A percentile compares a stretch with the other conserved stretches of the same genome.
phyloP scores from a whole-genome alignment of 2,888 invertebrate species.

The Dichetophora obliterata region DNA sequence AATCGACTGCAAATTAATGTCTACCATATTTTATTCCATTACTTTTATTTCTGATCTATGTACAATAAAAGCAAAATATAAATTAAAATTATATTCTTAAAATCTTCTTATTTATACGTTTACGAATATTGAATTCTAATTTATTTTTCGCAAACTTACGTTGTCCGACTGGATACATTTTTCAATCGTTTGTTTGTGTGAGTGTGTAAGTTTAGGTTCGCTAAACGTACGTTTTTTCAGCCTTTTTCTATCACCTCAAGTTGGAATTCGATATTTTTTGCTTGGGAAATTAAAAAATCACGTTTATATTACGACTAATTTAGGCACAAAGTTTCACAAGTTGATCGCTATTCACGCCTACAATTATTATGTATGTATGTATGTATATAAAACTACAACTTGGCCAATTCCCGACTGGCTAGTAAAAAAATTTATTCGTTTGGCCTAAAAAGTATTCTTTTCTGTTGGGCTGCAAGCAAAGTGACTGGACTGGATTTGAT shows the following conservation, averaged over 20 bases:
- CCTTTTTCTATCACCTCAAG: constrained; percentile 67
- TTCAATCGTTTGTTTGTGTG: constrained; percentile 54
- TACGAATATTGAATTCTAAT: background rate
- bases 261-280: constrained; percentile 56
- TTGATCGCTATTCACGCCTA: constrained; percentile 24
- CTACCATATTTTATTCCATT: constrained; percentile 12
- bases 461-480: constrained; percentile 35
- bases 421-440: constrained; percentile 27
- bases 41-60: background rate
- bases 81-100: background rate
- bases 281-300: constrained; percentile 28
- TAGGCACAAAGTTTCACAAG: constrained; percentile 60
- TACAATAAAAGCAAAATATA: background rate
- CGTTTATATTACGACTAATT: constrained; percentile 35
- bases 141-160: constrained; percentile 71
- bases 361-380: background rate
- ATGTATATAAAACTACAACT: constrained; percentile 5
- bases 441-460: constrained; percentile 56
- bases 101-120: background rate
- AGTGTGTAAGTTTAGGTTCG: constrained; percentile 20
- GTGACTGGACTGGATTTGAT: background rate
- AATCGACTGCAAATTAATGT: constrained; percentile 4
- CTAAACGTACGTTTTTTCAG: constrained; percentile 55
- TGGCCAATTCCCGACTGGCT: constrained; percentile 20
- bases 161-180: constrained; percentile 79